Percentiles rank a stretch among this genome's conserved stretches.
Evolutionary conservation across 1,140 invertebrate species (phyloP).

Genomic region (Drosophila watanabei): DNA sequence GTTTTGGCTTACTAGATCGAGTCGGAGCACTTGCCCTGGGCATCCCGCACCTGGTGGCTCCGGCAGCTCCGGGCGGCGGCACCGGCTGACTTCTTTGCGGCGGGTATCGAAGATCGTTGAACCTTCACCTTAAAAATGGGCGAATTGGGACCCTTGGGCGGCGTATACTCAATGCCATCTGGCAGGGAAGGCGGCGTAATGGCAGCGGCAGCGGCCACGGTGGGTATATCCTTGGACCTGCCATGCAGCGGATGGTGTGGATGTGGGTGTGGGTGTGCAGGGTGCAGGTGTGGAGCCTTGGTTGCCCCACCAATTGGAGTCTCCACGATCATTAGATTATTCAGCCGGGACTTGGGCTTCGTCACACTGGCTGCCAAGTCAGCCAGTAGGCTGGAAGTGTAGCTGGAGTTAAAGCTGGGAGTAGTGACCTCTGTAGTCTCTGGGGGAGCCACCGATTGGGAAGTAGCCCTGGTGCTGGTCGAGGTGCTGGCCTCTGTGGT

Average conservation of each 20-base stretch:
- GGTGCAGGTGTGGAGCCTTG: conserved; percentile 21
- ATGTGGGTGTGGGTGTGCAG: neutral
- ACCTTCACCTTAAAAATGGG: conserved; percentile 79
- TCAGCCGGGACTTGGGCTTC: conserved; percentile 45
- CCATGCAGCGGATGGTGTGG: conserved; percentile 26
- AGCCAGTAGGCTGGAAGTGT: conserved; percentile 59
- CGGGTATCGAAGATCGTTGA: conserved; percentile 52
- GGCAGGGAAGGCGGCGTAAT: conserved; percentile 32
- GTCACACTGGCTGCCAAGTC: conserved; percentile 52
- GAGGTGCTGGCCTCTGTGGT: conserved; percentile 42
- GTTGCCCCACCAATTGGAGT: conserved; percentile 40
- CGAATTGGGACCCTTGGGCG: conserved; percentile 65
- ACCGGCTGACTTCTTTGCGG: conserved; percentile 11
- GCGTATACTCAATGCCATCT: conserved; percentile 63
- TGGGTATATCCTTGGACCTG: conserved; percentile 59
- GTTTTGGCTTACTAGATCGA: conserved; percentile 75
- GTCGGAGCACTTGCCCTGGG: conserved; percentile 67
- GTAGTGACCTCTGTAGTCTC: conserved; percentile 3
- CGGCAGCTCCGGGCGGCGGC: conserved; percentile 51
- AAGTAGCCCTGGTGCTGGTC: conserved; percentile 14
- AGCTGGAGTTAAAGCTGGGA: conserved; percentile 10
- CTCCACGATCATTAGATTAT: conserved; percentile 70
- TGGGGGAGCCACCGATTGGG: conserved; percentile 3
- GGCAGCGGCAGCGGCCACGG: conserved; percentile 15
- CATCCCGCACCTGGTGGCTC: conserved; percentile 67